phyloP scores from a whole-genome alignment of 2,888 invertebrate species.

The Trachelus troglodyta region DNA sequence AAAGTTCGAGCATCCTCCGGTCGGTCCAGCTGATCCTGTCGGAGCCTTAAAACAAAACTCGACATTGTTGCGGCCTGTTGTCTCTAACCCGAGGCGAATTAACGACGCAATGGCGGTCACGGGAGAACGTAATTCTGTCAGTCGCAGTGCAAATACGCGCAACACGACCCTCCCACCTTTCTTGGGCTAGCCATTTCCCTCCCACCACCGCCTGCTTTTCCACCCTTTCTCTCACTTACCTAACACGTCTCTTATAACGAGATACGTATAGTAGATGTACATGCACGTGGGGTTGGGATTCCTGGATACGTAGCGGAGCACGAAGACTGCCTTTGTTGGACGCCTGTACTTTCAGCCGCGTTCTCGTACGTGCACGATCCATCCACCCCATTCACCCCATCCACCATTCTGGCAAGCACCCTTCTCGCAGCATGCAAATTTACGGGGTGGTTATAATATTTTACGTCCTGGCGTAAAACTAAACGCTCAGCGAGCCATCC shows the following conservation, averaged over 20 bases:
- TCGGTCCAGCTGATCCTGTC: neutral
- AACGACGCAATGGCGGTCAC: neutral
- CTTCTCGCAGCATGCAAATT: constrained; percentile 3
- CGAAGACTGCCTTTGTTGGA: neutral
- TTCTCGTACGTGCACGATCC: too few relatives aligned
- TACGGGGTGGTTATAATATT: constrained; percentile 3
- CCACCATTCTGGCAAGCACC: neutral
- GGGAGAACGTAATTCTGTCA: constrained; percentile 26
- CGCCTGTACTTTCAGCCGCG: too few relatives aligned
- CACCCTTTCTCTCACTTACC: too few relatives aligned
- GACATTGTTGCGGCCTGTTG: neutral
- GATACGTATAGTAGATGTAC: neutral
- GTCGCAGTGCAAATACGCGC: constrained; percentile 30
- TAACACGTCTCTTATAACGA: neutral
- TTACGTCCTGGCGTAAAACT: constrained; percentile 1
- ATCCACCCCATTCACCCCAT: too few relatives aligned
- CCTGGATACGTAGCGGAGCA: neutral
- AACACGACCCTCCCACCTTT: neutral
- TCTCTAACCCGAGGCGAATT: neutral
- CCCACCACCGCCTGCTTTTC: too few relatives aligned
- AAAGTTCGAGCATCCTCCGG: neutral
- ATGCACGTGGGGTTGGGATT: too few relatives aligned
- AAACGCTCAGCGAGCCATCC: neutral
- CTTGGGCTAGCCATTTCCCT: too few relatives aligned
- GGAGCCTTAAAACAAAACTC: neutral